Evolutionary conservation across 2,797 vertebrate genomes (phyloP), one percentile per base, ranked within the genome.

Genomic region (Odontamblyopus rebecca): DNA sequence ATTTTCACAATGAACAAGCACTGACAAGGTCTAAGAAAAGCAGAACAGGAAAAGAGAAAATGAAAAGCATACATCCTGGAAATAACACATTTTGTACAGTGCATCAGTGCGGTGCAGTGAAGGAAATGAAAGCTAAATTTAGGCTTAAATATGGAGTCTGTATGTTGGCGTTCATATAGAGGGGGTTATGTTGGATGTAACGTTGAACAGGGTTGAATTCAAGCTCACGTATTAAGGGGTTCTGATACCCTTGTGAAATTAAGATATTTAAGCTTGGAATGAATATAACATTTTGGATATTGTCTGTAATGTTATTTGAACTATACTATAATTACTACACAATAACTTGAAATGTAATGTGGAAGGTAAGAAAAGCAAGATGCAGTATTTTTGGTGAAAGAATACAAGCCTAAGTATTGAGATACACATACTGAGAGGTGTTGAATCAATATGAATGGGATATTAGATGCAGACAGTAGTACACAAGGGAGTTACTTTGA

Each of bases 61-160:
- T 91, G 60, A 88, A 88, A 92, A 91, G 71, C 88, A 91, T 81
- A 87, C 59, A 51, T 78, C 75, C 72, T 84, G 80, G 79, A 86
- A 73, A 85, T 78, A 90, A 83, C 77, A 82, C 71, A 69, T 60
- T 66, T 69, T 51, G 61, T 81, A 70, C 67, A 69, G 81, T 54
- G 74, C 81, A 81, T 86, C 75, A 72, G 68, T 74, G 68, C 2
- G 16, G 54, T 59, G 68, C 3, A 16, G 57, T 61, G 72, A 68
- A 56, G 76, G 70, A 89, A 91, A 91, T 88, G 72, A 87, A 85
- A 19, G 79, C 78, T 74, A 81, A 81, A 89, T 87, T 88, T 78
- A 89, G 80, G 63, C 80, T 78, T 81, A 35, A 80, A 48, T 38
- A 51, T 54, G 61, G 44, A 75, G 61, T 59, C 69, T 82, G 81